These are phyloP conservation scores for Murina feae DNA, from an alignment of 2,113 vertebrate species.

Conservation along the genomic window DNA sequence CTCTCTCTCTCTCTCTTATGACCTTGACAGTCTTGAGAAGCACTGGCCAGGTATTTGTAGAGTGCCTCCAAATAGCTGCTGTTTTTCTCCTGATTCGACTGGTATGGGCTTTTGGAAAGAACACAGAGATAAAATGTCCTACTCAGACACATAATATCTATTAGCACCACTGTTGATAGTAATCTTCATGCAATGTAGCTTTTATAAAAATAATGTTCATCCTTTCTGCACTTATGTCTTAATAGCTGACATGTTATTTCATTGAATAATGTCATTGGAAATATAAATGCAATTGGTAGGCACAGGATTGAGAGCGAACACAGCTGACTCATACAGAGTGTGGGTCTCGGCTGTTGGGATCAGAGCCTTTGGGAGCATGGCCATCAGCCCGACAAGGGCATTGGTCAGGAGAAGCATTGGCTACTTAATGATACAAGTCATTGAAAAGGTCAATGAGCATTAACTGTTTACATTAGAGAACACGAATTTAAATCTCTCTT, in stretches of 20 bases:
- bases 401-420: not conserved
- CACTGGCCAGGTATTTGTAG: not conserved
- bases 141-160: no score
- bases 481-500: not conserved
- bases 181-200: not conserved
- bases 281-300: not conserved
- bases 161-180: not conserved
- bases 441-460: not conserved
- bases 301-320: not conserved
- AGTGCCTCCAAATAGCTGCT: not conserved
- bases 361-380: not conserved
- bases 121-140: not conserved
- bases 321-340: no score
- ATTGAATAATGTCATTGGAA: not conserved
- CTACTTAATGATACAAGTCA: not conserved
- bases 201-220: not conserved
- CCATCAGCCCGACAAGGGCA: not conserved
- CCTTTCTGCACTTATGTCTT: not conserved
- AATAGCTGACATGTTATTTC: not conserved
- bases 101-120: not conserved
- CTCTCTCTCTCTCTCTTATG: not conserved
- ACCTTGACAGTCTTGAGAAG: not conserved
- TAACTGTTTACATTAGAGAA: not conserved
- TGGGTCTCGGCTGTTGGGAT: fast-evolving
- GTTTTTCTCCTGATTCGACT: not conserved